Percentiles rank a stretch among this genome's conserved stretches.
These are phyloP conservation scores for Archocentrus centrarchus DNA, from an alignment of 2,113 vertebrate species.

Conservation along the genomic window DNA sequence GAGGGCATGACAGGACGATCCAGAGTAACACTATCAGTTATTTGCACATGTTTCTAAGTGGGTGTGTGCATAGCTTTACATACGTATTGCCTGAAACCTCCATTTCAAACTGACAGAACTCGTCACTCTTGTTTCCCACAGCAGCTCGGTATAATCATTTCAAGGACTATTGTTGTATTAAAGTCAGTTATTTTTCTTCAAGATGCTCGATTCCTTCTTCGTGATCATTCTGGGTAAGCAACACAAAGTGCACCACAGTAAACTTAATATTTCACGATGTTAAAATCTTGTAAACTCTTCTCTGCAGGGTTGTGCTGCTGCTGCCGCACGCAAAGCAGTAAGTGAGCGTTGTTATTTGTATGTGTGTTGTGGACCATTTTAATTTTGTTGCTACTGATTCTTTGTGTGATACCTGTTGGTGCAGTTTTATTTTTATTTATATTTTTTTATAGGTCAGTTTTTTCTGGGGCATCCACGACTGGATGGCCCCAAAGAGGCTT, in stretches of 20 bases:
- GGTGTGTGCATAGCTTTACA: background rate
- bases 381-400: background rate
- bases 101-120: conserved; percentile 13
- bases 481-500: conserved; percentile 16
- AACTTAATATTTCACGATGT: background rate
- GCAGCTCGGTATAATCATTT: background rate
- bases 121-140: background rate
- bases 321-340: conserved; percentile 52
- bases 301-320: conserved; percentile 47
- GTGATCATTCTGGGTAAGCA: conserved; percentile 67
- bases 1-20: conserved; percentile 30
- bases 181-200: background rate
- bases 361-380: background rate
- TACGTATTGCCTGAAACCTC: background rate
- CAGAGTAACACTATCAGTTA: conserved; percentile 65
- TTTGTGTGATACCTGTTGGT: background rate
- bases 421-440: background rate
- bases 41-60: conserved; percentile 51
- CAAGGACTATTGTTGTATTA: background rate
- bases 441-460: conserved; percentile 34
- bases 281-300: background rate
- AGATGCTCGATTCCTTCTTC: conserved; percentile 52
- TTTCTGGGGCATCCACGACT: conserved; percentile 46
- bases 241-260: background rate
- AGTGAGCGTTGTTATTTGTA: conserved; percentile 22